Percentiles rank a stretch among this genome's conserved stretches.
Conservation (phyloP, 2,797 vertebrate genomes). For the Dendrocincla tyrannina region DNA sequence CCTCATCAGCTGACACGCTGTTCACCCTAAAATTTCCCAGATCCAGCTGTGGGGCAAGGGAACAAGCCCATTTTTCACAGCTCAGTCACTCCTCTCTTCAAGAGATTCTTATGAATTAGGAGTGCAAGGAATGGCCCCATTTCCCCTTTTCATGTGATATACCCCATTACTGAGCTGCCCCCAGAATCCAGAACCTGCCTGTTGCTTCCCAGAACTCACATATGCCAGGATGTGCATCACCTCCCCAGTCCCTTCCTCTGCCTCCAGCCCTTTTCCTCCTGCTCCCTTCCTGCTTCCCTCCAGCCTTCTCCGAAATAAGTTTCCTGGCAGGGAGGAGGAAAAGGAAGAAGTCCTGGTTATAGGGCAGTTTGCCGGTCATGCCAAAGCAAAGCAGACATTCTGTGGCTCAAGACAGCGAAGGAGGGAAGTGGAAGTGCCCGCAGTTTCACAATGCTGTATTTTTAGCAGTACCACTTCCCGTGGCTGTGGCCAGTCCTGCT, state of each 20-base stretch:
- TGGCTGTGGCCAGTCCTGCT: fast-evolving
- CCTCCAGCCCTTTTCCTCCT: background rate
- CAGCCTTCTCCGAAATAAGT: background rate
- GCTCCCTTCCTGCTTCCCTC: background rate
- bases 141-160: background rate
- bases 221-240: background rate
- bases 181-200: background rate
- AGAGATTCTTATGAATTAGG: background rate
- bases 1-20: fast-evolving
- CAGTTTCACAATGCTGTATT: background rate
- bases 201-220: background rate
- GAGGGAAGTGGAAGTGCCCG: background rate
- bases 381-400: conserved; percentile 6
- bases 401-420: background rate
- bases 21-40: background rate
- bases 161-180: background rate
- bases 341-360: background rate
- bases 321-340: background rate
- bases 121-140: fast-evolving
- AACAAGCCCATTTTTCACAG: background rate
- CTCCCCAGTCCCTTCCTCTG: fast-evolving
- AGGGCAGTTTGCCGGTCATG: background rate
- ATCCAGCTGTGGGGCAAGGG: background rate
- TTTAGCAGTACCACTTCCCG: background rate
- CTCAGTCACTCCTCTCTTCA: background rate